Evolutionary conservation across 2,888 invertebrate genomes (phyloP).

Genomic region (Conus canariensis): DNA sequence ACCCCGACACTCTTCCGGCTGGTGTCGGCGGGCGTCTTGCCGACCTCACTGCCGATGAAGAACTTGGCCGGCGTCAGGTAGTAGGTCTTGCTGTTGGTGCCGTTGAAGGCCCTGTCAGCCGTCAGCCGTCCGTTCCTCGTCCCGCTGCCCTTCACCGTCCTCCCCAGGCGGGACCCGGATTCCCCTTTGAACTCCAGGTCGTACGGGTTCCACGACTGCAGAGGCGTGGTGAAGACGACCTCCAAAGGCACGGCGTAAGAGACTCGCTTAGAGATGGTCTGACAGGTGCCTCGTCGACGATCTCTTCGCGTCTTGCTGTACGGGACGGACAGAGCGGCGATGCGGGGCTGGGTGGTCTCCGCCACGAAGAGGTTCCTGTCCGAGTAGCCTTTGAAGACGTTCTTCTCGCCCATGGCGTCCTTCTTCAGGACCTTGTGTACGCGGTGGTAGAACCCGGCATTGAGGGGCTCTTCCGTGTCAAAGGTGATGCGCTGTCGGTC

Average conservation of each 20-base stretch:
- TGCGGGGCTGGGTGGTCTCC: constrained; percentile 59
- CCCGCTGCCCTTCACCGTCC: constrained; percentile 27
- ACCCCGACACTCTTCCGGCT: constrained; percentile 54
- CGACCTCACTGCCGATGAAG: constrained; percentile 56
- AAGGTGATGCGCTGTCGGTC: constrained; percentile 32
- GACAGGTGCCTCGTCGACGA: constrained; percentile 41
- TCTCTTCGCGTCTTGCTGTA: constrained; percentile 51
- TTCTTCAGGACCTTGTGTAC: constrained; percentile 50
- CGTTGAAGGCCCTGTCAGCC: constrained; percentile 57
- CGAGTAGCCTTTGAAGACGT: constrained; percentile 51
- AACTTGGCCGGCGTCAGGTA: constrained; percentile 61
- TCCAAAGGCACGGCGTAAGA: constrained; percentile 72
- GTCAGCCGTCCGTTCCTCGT: constrained; percentile 48
- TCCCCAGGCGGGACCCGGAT: background rate
- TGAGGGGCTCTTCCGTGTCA: constrained; percentile 44
- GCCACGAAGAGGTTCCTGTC: constrained; percentile 61
- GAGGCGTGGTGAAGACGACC: constrained; percentile 69
- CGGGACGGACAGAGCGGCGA: constrained; percentile 54
- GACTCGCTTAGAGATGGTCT: constrained; percentile 48
- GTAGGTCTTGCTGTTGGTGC: constrained; percentile 53
- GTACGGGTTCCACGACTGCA: constrained; percentile 71
- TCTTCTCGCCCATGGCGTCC: constrained; percentile 52
- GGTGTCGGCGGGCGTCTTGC: constrained; percentile 57
- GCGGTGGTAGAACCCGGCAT: constrained; percentile 62
- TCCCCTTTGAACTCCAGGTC: constrained; percentile 48